Conservation (phyloP, 2,797 vertebrate species). For the Falco columbarius region DNA sequence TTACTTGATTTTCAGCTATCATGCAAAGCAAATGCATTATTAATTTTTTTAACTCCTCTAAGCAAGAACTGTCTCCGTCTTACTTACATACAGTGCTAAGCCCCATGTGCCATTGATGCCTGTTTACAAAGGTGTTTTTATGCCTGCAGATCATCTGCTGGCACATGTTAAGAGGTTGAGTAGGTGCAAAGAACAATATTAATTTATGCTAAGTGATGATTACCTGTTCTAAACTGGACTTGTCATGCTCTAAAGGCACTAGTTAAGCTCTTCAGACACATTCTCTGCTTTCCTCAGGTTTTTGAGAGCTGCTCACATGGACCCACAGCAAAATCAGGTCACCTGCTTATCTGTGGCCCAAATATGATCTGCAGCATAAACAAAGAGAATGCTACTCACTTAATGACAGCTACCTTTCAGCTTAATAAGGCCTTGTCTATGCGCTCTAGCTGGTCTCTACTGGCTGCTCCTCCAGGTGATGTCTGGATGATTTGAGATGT, state of each 20-base stretch:
- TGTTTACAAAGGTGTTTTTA: neutral
- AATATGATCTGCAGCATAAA: neutral
- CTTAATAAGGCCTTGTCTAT: neutral
- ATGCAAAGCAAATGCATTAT: neutral
- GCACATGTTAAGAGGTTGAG: neutral
- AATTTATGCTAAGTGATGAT: neutral
- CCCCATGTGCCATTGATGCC: rapidly evolving
- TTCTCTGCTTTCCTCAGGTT: neutral
- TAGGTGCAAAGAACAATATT: neutral
- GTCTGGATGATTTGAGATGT: neutral
- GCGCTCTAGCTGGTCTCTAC: rapidly evolving
- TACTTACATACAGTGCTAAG: neutral
- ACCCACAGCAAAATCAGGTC: neutral
- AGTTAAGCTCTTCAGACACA: neutral
- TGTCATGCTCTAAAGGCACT: neutral
- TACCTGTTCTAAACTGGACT: neutral
- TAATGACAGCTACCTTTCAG: neutral
- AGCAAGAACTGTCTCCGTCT: neutral
- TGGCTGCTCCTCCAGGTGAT: neutral
- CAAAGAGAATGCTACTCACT: neutral
- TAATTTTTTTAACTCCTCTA: neutral
- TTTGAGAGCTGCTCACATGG: neutral
- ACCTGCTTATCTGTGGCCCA: neutral
- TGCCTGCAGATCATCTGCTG: neutral
- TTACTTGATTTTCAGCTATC: neutral